Conservation (phyloP, 2,888 invertebrate genomes). For the Cephus pulcher region DNA sequence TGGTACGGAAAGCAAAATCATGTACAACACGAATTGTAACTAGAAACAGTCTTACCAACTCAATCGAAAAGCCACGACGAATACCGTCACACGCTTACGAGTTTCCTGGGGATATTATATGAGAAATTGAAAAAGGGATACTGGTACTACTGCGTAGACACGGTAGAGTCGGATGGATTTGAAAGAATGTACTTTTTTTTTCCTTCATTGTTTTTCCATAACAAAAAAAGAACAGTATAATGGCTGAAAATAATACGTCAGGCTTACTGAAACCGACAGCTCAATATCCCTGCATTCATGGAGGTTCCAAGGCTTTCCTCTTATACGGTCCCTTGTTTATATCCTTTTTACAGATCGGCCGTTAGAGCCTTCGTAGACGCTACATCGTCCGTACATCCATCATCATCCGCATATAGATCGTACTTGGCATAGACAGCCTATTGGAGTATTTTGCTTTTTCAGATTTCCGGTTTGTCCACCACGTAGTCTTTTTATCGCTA, state of each 20-base stretch:
- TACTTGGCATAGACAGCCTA: not conserved
- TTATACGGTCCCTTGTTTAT: not conserved
- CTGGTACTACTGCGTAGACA: not conserved
- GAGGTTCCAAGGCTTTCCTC: not conserved
- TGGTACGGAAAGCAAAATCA: not conserved
- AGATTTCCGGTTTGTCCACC: not conserved
- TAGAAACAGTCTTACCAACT: not conserved
- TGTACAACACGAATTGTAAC: not conserved
- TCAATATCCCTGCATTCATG: not conserved
- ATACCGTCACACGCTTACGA: no score
- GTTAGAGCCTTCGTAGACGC: not conserved
- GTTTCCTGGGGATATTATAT: not conserved
- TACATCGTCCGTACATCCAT: not conserved
- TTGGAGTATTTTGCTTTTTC: not conserved
- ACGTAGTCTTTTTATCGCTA: not conserved
- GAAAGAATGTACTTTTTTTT: not conserved
- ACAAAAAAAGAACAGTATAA: constrained; percentile 30
- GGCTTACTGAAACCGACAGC: constrained; percentile 44
- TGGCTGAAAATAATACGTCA: constrained; percentile 53
- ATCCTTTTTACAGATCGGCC: not conserved
- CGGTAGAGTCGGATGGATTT: no score
- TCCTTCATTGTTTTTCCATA: not conserved
- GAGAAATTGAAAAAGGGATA: not conserved
- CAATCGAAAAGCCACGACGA: not conserved
- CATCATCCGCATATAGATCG: not conserved